Evolutionary conservation across 2,113 vertebrate species (phyloP), one percentile per base, ranked within the genome.

Genomic region (Malurus alboscapulatus): DNA sequence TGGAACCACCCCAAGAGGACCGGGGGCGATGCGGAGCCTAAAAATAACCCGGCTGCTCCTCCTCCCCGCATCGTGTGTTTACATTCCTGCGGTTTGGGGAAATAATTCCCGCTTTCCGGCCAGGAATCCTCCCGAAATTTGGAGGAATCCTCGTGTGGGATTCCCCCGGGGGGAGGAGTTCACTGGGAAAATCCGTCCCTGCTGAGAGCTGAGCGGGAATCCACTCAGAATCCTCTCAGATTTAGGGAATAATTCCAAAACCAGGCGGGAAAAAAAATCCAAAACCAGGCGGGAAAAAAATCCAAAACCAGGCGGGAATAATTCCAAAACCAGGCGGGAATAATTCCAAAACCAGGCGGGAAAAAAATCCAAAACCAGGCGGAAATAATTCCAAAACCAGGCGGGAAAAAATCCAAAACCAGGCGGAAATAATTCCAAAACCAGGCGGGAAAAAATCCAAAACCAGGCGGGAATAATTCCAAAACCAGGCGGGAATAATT

Each of bases 51-150:
- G 3, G 7, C 36, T 30, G 36, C 2, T 73, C 63, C 77, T 73
- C 63, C 77, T 34, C 34, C 54, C 11, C 11, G 24, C 58, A 7
- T 4, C 14, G 8, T 58, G 18, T 87, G 75, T 85, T 93, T 66
- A 30, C 91, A 51, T 95, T 95, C 91, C 86, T 94, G 94, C 3
- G 92, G 85, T 69, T 91, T 10, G 57, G 58, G 80, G 38, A 32
- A 85, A 75, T 18, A 45, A 45, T 22, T 57, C 67, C n/a, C 14
- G 38, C 7, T 67, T 91, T 50, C 75, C 21, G 4, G 53, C 66
- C 40, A 45, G 12, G 30, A 90, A 85, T 18, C 4, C 16, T 54
- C n/a, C 17, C 4, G 65, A 21, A 85, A 67, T 72, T 9, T 22
- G 14, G 7, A 81, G 57, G 29, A 42, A 16, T 53, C 51, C 36